Evolutionary conservation across 2,797 vertebrate genomes (phyloP), one percentile per base, ranked within the genome.

Genomic region (Poeciliopsis gracilis): DNA sequence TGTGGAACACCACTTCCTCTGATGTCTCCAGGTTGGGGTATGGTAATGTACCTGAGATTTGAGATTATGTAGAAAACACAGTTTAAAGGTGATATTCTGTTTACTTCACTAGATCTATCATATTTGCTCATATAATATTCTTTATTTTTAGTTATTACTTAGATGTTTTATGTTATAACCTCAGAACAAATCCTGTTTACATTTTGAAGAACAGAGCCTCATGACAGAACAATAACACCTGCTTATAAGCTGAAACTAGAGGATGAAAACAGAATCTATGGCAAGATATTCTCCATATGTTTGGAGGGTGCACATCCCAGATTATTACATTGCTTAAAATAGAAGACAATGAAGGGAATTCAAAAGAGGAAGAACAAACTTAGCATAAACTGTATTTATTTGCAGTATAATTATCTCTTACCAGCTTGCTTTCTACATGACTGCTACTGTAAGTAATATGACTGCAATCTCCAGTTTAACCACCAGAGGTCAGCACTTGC

Each of bases 1-100:
- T 90, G 81, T 94, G 90, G 78, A 93, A 94, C 20, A 95, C 87
- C 76, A 96, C 95, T 30, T 94, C 83, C 78, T 95, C 94, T 8
- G 95, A 94, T 0, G 89, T 91, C 72, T 93, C 91, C 80, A 95
- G 83, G 86, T 85, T 81, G 13, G 92, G 90, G 73, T 95, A 96
- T 0, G 95, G 95, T 53, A 95, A 87, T 0, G 89, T 92, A 13
- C 95, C 95, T 96, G 79, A 13, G 81, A 75, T 79, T 61, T 2
- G 28, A 2, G 15, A 12, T 43, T n/a, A 43, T n/a, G 25, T 69
- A 69, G 23, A n/a, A 69, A 41, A 67, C 59, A 67, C 20, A 41
- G 1, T 25, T 67, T 67, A 23, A 38, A 36, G 28, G 57, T 30
- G 28, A 30, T 7, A 16, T 16, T 28, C 57, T 63, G 36, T 67